Base-by-base conservation (phyloP, 2,113 vertebrate genomes). In the Salminus brasiliensis region DNA sequence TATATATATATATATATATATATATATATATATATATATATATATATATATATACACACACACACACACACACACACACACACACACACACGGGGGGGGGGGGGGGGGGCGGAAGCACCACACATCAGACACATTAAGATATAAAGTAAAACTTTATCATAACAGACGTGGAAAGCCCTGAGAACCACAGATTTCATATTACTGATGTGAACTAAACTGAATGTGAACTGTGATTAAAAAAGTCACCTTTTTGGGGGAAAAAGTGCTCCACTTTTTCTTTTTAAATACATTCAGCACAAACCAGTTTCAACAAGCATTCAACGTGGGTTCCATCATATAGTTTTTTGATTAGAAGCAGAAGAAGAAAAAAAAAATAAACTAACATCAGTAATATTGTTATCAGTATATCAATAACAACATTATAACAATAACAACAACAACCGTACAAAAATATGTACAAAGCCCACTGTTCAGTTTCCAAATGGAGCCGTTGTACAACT, bases 141-240 rank as follows among this genome's bases (percentile, higher is more conserved):
- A 93, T 91, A 90, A 93, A 91, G 92, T 91, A 93, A 92, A 92
- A 92, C 89, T 93, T 93, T 93, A 93, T 93, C 92, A 91, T 92
- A 89, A 93, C 88, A 93, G 88, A 93, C 90, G 89, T 93, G 91
- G 91, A 91, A 93, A 93, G 90, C 92, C 92, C 92, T 93, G 92
- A 93, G 92, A 93, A 92, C 89, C 92, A 92, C 88, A 91, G 91
- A 72, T 88, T 91, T 93, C 91, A 91, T 92, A 93, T 93, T 93
- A 93, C 90, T 92, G 92, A 93, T 91, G 92, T 88, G 88, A 93
- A 92, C 90, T 92, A 92, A 92, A 92, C 89, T 89, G 90, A 90
- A 92, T 90, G 88, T 89, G 88, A 29, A 90, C 83, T 89, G 53
- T 30, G 29, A 43, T 4, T 4, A 41, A 32, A 10, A 43, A 81